phyloP scores from a whole-genome alignment of 1,140 invertebrate species.

The Aphaenogaster rudis region DNA sequence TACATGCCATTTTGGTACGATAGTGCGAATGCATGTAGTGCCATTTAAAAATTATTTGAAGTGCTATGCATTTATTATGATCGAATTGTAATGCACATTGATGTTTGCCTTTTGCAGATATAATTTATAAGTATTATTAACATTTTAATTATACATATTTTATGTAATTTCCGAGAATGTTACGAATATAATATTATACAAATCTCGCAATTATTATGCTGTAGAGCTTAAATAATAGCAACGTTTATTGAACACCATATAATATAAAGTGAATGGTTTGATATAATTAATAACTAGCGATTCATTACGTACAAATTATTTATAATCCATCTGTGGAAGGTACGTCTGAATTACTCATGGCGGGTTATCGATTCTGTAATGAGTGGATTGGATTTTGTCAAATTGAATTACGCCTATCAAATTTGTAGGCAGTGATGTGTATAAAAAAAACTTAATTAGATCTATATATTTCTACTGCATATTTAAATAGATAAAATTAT shows the following conservation, averaged over 20 bases:
- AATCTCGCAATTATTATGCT: conserved; percentile 14
- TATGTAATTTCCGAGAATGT: conserved; percentile 17
- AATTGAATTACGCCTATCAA: conserved; percentile 8
- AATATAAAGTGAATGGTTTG: conserved; percentile 37
- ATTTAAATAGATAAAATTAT: conserved; percentile 3
- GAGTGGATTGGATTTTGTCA: background rate
- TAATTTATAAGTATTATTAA: conserved; percentile 29
- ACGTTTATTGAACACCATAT: conserved; percentile 27
- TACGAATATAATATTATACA: conserved; percentile 20
- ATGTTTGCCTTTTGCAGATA: background rate
- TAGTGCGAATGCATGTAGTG: background rate
- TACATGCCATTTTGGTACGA: background rate
- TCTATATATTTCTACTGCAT: background rate
- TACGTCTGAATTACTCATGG: conserved; percentile 30
- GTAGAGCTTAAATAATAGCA: conserved; percentile 26
- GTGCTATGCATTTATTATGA: background rate
- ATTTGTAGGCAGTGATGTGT: background rate
- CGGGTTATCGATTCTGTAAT: conserved; percentile 34
- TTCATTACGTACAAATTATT: conserved; percentile 47
- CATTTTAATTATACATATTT: conserved; percentile 24
- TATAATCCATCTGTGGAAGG: conserved; percentile 16
- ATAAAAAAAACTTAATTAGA: background rate
- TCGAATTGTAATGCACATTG: background rate
- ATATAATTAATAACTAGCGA: conserved; percentile 41
- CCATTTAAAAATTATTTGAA: conserved; percentile 11